phyloP scores from a whole-genome alignment of 2,797 vertebrate species.

The Acanthopagrus latus region DNA sequence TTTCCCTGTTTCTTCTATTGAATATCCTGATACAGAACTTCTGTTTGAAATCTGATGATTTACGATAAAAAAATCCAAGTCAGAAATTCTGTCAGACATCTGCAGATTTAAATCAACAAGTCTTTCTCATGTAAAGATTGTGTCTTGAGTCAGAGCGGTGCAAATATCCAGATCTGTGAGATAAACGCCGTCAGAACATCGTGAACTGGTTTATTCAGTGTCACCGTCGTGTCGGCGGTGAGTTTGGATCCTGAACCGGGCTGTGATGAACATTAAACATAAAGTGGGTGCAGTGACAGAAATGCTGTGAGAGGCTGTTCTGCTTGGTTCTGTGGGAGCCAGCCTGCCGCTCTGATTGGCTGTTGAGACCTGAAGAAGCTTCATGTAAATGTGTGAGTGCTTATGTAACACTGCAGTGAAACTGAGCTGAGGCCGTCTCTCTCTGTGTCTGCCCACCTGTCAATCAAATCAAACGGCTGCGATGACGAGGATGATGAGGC shows the following conservation, averaged over 20 bases:
- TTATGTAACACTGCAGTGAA: conserved; percentile 58
- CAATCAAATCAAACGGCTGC: neutral
- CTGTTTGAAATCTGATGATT: neutral
- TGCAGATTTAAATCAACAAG: neutral
- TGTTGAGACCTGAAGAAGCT: neutral
- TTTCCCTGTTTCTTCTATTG: neutral
- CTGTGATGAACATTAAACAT: too few relatives aligned
- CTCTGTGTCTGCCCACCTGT: neutral
- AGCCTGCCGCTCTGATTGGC: conserved; percentile 9
- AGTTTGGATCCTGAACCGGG: too few relatives aligned
- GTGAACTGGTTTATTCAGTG: neutral
- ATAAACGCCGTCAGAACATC: neutral
- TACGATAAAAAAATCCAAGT: neutral
- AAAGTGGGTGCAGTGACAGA: neutral
- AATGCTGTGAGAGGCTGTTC: neutral
- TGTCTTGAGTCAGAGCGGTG: neutral
- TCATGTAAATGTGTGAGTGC: conserved; percentile 16
- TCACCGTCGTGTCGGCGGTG: too few relatives aligned
- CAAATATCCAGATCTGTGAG: neutral
- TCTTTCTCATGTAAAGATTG: neutral
- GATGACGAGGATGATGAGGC: neutral
- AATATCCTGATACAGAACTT: neutral
- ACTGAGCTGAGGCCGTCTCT: neutral
- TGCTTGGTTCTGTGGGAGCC: neutral
- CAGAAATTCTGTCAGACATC: neutral